Base-by-base conservation (phyloP, 1,140 invertebrate genomes). In the Antheraea pernyi region DNA sequence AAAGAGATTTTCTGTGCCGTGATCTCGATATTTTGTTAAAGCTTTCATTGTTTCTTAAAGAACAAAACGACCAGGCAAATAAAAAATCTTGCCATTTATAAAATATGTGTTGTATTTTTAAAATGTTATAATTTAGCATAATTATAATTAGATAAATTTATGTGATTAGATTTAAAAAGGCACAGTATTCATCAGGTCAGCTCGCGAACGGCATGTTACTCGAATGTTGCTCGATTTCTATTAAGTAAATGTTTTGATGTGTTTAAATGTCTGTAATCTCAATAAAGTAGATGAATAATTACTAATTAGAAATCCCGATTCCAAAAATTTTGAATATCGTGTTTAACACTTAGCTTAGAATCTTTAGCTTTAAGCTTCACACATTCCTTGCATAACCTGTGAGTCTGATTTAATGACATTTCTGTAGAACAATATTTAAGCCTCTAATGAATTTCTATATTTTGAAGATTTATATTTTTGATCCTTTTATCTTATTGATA, bases 101-200 rank as follows among this genome's bases (percentile, higher is more conserved):
- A 46, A 72, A 58, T 16, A 37, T 65, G 46, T 53, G 46, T 53
- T 53, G 16, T 53, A 53, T 53, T 53, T 53, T 53, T 10, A 53
- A 42, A 53, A 53, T 53, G 11, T 42, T 42, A 53, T 53, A 16
- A 53, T 69, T 73, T 74, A 48, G 37, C 9, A 11, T 39, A 65
- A 53, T 65, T 66, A 61, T 42, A 42, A 42, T 74, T 69, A 63
- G 53, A 67, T 68, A 73, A 53, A 16, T 53, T 75, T 78, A 82
- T 30, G 22, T 30, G 22, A 74, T 81, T 80, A 80, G 74, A 77
- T 82, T 73, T 79, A 77, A 68, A 78, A 74, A 70, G 87, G 90
- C 87, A 88, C 86, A 91, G 92, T 92, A 93, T 92, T 92, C 90
- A 92, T 93, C 91, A 93, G 79, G 92, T 93, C 92, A 91, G 92